Evolutionary conservation across 2,888 invertebrate species (phyloP).

Genomic region (Heteromurus nitidus): DNA sequence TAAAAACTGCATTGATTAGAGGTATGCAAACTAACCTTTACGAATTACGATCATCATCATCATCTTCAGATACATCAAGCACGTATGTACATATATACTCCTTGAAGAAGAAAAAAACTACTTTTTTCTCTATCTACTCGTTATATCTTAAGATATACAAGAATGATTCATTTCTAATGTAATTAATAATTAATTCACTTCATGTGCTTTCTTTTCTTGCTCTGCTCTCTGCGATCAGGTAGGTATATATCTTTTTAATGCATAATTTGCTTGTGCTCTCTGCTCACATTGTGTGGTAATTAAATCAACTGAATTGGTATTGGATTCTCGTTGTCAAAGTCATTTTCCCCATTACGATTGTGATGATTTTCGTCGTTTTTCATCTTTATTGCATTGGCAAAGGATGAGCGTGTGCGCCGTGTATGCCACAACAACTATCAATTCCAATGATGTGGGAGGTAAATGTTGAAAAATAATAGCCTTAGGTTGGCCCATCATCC

Average conservation of each 20-base stretch:
- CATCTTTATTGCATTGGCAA: constrained; percentile 27
- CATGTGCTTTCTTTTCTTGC: constrained; percentile 32
- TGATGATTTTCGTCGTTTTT: constrained; percentile 49
- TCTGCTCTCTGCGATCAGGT: constrained; percentile 13
- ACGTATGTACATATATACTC: too few species aligned
- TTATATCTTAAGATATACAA: too few species aligned
- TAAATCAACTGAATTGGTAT: constrained; percentile 40
- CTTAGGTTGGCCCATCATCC: constrained; percentile 45
- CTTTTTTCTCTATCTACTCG: too few species aligned
- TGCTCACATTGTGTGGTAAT: constrained; percentile 28
- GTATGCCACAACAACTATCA: neutral
- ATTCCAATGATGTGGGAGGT: constrained; percentile 58
- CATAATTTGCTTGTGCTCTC: constrained; percentile 13
- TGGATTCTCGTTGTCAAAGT: constrained; percentile 43
- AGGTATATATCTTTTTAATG: constrained; percentile 46
- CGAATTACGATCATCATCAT: too few species aligned
- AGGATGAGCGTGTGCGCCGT: too few species aligned
- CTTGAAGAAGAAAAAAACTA: too few species aligned
- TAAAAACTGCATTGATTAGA: constrained; percentile 34
- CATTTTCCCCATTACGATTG: constrained; percentile 37
- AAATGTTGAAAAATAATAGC: constrained; percentile 59
- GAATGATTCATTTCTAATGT: constrained; percentile 33
- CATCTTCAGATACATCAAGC: too few species aligned
- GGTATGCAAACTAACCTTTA: neutral
- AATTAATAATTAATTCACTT: constrained; percentile 51